Conservation (phyloP, 2,888 invertebrate genomes). For the Aphidoletes aphidimyza region DNA sequence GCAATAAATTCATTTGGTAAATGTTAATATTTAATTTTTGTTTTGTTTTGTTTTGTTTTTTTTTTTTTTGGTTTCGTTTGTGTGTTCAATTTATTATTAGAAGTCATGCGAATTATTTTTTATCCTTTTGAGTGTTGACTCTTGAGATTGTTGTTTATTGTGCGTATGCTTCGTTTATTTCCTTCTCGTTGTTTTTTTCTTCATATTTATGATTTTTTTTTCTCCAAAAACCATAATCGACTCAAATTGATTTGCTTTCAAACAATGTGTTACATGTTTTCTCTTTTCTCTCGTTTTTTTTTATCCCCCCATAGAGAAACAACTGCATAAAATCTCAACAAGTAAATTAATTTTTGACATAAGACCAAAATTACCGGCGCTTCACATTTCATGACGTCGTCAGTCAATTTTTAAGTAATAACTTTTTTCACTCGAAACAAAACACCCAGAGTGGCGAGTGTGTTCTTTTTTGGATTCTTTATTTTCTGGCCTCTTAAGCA, state of each 20-base stretch:
- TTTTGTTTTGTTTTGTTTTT: too few species aligned
- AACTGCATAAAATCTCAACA: slow-evolving; percentile 26
- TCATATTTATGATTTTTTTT: not conserved
- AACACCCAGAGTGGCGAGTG: too few species aligned
- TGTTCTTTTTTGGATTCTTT: not conserved
- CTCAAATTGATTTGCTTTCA: slow-evolving; percentile 2
- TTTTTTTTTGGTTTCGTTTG: too few species aligned
- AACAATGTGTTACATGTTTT: not conserved
- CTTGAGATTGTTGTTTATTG: not conserved
- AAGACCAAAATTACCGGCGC: slow-evolving; percentile 34
- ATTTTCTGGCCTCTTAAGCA: too few species aligned
- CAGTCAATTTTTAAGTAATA: too few species aligned
- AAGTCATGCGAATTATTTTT: not conserved
- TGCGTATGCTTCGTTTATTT: not conserved
- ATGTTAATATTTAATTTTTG: too few species aligned
- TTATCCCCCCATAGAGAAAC: not conserved
- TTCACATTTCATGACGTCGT: not conserved
- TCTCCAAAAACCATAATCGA: not conserved
- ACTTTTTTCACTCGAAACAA: too few species aligned
- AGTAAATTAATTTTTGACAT: slow-evolving; percentile 32
- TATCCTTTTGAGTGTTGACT: not conserved
- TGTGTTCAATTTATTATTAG: not conserved
- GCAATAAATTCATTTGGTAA: too few species aligned
- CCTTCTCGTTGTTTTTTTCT: too few species aligned
- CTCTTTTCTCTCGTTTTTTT: not conserved